Conservation (phyloP, 53 echinoderm and acorn worm genomes). For the Apostichopus leukothele region DNA sequence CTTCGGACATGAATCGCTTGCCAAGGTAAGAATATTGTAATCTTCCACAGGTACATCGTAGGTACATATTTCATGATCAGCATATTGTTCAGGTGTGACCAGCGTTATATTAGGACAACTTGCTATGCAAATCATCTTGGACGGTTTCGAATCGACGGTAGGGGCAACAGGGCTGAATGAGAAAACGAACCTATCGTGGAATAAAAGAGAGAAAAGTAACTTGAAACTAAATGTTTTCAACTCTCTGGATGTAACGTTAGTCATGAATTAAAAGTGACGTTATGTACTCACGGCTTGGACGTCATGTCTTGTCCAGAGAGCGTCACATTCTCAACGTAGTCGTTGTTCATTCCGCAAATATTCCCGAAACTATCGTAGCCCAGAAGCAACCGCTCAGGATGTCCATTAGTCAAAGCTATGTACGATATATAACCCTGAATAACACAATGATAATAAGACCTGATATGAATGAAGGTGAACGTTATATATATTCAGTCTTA, state of each 20-base stretch:
- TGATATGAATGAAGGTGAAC: neutral
- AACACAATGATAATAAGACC: neutral
- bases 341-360: conserved; percentile 77
- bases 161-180: conserved; percentile 66
- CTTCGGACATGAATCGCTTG: conserved; percentile 58
- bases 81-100: conserved; percentile 40
- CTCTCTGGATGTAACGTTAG: too few relatives aligned
- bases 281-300: conserved; percentile 67
- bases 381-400: conserved; percentile 83
- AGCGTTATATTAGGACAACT: conserved; percentile 75
- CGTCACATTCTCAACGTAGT: conserved; percentile 57
- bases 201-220: neutral
- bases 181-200: conserved; percentile 66
- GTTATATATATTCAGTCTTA: neutral
- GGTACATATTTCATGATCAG: conserved; percentile 63
- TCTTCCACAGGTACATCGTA: conserved; percentile 61
- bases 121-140: conserved; percentile 73
- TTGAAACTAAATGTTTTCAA: too few relatives aligned
- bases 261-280: too few relatives aligned
- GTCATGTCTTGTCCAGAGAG: conserved; percentile 82
- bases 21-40: conserved; percentile 52
- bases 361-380: conserved; percentile 95
- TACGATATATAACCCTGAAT: conserved; percentile 79
- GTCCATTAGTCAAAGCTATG: conserved; percentile 71
- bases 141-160: conserved; percentile 18